These are phyloP conservation scores for Sigmodon hispidus DNA, from an alignment of 2,113 vertebrate genomes.

Conservation along the genomic window DNA sequence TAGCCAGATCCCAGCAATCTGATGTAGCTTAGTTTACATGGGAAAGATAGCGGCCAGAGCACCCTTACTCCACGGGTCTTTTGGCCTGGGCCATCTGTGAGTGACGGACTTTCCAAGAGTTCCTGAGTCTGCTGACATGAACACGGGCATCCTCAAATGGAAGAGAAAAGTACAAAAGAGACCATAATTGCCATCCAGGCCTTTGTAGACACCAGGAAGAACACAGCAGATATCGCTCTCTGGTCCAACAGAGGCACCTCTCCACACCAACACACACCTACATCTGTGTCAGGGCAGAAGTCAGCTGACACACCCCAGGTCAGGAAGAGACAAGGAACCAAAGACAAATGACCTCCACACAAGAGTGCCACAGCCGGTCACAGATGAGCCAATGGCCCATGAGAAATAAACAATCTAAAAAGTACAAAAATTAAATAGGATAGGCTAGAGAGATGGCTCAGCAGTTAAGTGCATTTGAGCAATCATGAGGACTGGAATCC, in stretches of 20 bases:
- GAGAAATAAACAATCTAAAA: not conserved
- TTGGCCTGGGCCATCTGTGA: too few species aligned
- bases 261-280: not conserved
- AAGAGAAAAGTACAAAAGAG: not conserved
- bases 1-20: not conserved
- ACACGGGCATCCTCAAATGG: accelerated
- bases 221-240: not conserved
- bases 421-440: not conserved
- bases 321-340: not conserved
- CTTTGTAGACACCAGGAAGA: not conserved
- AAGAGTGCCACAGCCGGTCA: too few species aligned
- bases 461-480: not conserved
- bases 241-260: not conserved
- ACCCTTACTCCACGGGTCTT: not conserved
- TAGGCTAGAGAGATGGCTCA: not conserved
- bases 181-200: too few species aligned
- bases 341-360: not conserved
- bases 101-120: not conserved
- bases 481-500: not conserved
- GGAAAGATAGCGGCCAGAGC: not conserved
- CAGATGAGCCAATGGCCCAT: accelerated
- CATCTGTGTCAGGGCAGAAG: not conserved
- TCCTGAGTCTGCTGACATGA: not conserved
- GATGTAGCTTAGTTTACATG: not conserved
- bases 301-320: not conserved